Conservation (phyloP, 2,888 invertebrate genomes). For the Laspeyria flexula region DNA sequence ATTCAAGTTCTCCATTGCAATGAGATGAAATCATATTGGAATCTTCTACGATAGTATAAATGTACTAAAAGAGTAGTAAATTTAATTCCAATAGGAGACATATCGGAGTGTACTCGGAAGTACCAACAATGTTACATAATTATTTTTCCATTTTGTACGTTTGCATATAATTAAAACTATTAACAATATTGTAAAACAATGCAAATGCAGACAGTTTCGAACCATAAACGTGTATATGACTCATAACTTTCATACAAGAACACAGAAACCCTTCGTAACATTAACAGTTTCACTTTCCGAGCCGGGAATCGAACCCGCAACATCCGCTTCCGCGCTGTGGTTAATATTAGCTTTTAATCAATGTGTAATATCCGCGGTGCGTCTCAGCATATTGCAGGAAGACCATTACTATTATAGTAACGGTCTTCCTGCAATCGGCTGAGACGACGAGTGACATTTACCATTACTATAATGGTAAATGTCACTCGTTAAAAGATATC, state of each 20-base stretch:
- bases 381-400: constrained; percentile 1
- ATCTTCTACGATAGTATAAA: not conserved
- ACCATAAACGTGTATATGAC: too few species aligned
- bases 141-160: not conserved
- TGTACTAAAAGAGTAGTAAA: too few species aligned
- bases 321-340: constrained; percentile 45
- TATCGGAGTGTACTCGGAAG: too few species aligned
- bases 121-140: too few species aligned
- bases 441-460: too few species aligned
- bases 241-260: too few species aligned
- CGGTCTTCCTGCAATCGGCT: too few species aligned
- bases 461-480: constrained; percentile 4
- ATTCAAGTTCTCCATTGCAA: not conserved
- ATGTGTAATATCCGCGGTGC: not conserved
- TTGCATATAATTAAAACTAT: too few species aligned
- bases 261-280: not conserved
- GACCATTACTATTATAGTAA: constrained; percentile 1
- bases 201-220: too few species aligned
- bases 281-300: constrained; percentile 17
- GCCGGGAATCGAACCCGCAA: constrained; percentile 30
- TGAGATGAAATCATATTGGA: not conserved
- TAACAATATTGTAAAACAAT: too few species aligned
- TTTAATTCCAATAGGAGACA: too few species aligned
- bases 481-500: constrained; percentile 1
- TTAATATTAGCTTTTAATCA: constrained; percentile 17